Percentiles rank a stretch among this genome's conserved stretches.
Conservation (phyloP, 2,113 vertebrate genomes). For the Eidolon helvum region DNA sequence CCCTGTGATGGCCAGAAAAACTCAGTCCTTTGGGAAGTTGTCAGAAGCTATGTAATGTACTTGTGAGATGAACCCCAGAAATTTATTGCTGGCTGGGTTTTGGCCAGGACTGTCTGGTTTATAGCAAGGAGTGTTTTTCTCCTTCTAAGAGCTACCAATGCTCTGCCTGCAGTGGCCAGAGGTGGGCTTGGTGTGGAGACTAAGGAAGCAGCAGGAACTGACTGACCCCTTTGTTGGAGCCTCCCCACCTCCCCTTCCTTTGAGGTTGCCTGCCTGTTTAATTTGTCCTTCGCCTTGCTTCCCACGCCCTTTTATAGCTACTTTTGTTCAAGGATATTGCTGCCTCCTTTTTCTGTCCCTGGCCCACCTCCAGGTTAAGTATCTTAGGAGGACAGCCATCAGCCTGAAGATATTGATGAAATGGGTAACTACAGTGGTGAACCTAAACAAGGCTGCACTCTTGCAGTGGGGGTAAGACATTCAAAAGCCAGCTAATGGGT, state of each 20-base stretch:
- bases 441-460: not conserved
- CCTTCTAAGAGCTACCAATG: not conserved
- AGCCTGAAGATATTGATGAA: not conserved
- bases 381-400: not conserved
- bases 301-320: constrained; percentile 53
- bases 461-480: not conserved
- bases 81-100: constrained; percentile 44
- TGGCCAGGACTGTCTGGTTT: constrained; percentile 45
- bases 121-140: constrained; percentile 5
- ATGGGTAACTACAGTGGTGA: not conserved
- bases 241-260: not conserved
- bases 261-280: constrained; percentile 37
- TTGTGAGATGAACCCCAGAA: constrained; percentile 52
- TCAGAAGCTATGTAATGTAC: constrained; percentile 31
- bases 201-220: not conserved
- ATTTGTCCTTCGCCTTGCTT: constrained; percentile 23
- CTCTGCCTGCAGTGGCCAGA: not conserved
- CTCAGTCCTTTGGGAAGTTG: not conserved
- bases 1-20: not conserved
- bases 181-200: not conserved
- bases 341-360: constrained; percentile 40
- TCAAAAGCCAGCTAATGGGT: not conserved
- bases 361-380: constrained; percentile 43
- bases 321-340: constrained; percentile 64
- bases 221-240: not conserved